Evolutionary conservation across 2,888 invertebrate species (phyloP).

Genomic region (Cepaea hortensis): DNA sequence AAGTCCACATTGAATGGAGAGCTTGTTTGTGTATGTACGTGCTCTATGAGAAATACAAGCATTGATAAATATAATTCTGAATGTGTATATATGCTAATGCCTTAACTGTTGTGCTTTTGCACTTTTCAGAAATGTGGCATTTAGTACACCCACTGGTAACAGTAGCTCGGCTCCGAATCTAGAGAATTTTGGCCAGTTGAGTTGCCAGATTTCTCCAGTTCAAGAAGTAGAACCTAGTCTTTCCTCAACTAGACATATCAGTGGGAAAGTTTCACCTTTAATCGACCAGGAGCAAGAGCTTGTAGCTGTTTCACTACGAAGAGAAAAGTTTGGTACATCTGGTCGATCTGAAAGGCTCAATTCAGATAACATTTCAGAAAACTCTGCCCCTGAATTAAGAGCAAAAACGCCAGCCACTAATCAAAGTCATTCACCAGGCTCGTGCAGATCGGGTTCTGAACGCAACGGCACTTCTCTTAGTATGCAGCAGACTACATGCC

Average conservation of each 20-base stretch:
- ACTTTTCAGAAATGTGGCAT: neutral
- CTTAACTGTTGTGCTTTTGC: neutral
- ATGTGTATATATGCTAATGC: neutral
- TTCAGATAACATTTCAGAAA: neutral
- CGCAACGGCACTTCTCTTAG: neutral
- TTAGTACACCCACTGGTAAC: neutral
- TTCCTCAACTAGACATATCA: conserved; percentile 17
- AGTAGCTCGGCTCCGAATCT: conserved; percentile 22
- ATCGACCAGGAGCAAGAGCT: conserved; percentile 3
- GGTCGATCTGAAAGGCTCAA: conserved; percentile 15
- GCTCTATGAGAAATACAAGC: too few species aligned
- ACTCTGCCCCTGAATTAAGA: neutral
- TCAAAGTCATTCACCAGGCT: neutral
- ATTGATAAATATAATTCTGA: too few species aligned
- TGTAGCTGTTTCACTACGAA: conserved; percentile 35
- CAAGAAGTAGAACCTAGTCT: conserved; percentile 9
- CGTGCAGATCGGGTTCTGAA: too few species aligned
- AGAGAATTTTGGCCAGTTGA: neutral
- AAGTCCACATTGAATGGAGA: too few species aligned
- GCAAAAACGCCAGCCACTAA: neutral
- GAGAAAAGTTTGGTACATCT: conserved; percentile 27
- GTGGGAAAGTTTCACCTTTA: neutral
- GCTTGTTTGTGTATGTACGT: too few species aligned
- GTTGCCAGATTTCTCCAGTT: neutral
- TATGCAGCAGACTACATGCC: neutral